Evolutionary conservation across 2,797 vertebrate species (phyloP).

Genomic region (Loriculus beryllinus): DNA sequence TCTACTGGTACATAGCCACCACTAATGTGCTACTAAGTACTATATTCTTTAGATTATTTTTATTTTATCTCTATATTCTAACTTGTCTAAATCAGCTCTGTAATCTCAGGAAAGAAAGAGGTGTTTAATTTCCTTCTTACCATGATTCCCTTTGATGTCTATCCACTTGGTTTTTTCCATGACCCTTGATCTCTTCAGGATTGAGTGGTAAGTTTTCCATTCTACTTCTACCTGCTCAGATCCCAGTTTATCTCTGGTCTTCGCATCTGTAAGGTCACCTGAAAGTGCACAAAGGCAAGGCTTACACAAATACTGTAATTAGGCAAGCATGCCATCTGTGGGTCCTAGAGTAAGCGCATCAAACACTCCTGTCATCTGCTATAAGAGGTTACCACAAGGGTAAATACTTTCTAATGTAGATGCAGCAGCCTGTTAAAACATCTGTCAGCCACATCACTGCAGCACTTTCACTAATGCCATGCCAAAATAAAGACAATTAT

Average conservation of each 20-base stretch:
- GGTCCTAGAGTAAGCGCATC: neutral
- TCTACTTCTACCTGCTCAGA: slow-evolving; percentile 92
- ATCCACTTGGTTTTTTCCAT: slow-evolving; percentile 95
- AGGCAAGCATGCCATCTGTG: neutral
- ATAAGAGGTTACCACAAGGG: neutral
- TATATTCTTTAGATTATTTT: neutral
- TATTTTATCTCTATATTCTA: neutral
- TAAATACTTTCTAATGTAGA: neutral
- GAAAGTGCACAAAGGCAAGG: slow-evolving; percentile 4
- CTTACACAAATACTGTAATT: neutral
- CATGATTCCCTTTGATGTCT: slow-evolving; percentile 96
- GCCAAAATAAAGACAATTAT: neutral
- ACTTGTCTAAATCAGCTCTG: neutral
- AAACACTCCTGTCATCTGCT: neutral
- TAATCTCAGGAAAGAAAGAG: neutral
- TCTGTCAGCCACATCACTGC: neutral
- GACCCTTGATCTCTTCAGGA: slow-evolving; percentile 90
- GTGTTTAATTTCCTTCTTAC: slow-evolving; percentile 69
- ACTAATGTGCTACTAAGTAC: neutral
- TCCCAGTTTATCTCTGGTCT: slow-evolving; percentile 89
- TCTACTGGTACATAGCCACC: neutral
- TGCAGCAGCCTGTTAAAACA: neutral
- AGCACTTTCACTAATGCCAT: neutral
- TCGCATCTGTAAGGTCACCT: slow-evolving; percentile 96
- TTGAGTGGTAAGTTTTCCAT: slow-evolving; percentile 91